Conservation (phyloP, 2,113 vertebrate genomes). For the Phocoena sinus region DNA sequence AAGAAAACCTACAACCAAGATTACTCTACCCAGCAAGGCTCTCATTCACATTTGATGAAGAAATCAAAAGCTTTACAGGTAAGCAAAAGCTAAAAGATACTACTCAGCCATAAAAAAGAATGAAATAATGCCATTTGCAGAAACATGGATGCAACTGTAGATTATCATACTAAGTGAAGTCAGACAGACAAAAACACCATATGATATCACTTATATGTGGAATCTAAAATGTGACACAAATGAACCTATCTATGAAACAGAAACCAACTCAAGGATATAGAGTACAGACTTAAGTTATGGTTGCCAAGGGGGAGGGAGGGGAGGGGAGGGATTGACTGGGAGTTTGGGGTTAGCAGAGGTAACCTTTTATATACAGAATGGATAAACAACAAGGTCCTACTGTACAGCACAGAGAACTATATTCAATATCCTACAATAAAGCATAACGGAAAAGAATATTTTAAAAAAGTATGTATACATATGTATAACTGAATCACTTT, state of each 20-base stretch:
- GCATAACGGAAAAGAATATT: not conserved
- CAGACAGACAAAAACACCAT: not conserved
- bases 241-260: not conserved
- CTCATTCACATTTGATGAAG: not conserved
- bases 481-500: not conserved
- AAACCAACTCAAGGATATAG: not conserved
- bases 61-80: not conserved
- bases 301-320: not conserved
- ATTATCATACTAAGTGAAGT: not conserved
- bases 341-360: not conserved
- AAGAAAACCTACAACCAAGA: too few species aligned
- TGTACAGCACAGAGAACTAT: not conserved
- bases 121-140: not conserved
- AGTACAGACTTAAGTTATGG: accelerated
- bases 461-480: not conserved
- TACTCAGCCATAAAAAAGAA: not conserved
- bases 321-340: not conserved
- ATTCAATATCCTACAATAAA: not conserved
- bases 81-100: not conserved
- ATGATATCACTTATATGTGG: not conserved
- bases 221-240: not conserved
- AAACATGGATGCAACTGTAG: not conserved
- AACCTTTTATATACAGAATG: not conserved
- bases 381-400: not conserved
- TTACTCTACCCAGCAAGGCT: not conserved